phyloP scores from a whole-genome alignment of 2,888 invertebrate species.

The Artemia sp. region DNA sequence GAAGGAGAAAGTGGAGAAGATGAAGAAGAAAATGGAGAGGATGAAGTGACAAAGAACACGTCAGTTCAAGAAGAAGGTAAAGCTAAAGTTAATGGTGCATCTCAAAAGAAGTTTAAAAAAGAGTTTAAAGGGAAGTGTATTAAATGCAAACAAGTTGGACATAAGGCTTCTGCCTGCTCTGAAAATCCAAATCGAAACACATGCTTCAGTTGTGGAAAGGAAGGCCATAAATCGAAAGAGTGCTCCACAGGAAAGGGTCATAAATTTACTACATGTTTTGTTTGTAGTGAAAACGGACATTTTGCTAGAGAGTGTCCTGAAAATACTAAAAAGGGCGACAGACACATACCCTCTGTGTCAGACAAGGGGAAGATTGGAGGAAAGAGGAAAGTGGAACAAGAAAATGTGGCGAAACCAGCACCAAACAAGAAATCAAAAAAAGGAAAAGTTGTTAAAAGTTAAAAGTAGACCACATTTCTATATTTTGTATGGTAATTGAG shows the following conservation, averaged over 20 bases:
- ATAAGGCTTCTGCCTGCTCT: constrained; percentile 63
- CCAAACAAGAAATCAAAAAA: too few species aligned
- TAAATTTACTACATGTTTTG: constrained; percentile 69
- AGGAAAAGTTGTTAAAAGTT: too few species aligned
- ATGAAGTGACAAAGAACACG: too few species aligned
- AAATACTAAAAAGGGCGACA: background rate
- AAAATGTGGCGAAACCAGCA: too few species aligned
- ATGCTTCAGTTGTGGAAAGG: constrained; percentile 77
- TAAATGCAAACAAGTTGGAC: constrained; percentile 59
- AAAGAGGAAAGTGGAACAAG: too few species aligned
- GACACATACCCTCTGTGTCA: too few species aligned
- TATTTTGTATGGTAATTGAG: too few species aligned
- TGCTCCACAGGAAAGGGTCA: constrained; percentile 41
- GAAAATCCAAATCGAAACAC: constrained; percentile 44
- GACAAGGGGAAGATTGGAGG: too few species aligned
- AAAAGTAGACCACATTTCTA: too few species aligned
- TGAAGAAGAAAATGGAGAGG: background rate
- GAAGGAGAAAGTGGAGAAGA: background rate
- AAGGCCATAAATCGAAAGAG: constrained; percentile 51
- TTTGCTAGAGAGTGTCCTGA: constrained; percentile 55
- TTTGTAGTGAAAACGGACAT: constrained; percentile 72
- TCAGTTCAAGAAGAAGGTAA: background rate
- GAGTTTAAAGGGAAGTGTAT: constrained; percentile 46
- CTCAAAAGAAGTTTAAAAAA: constrained; percentile 35
- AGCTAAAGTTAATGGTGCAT: background rate